Conservation (phyloP, 1,140 invertebrate species). For the Ostrea denselamellosa region DNA sequence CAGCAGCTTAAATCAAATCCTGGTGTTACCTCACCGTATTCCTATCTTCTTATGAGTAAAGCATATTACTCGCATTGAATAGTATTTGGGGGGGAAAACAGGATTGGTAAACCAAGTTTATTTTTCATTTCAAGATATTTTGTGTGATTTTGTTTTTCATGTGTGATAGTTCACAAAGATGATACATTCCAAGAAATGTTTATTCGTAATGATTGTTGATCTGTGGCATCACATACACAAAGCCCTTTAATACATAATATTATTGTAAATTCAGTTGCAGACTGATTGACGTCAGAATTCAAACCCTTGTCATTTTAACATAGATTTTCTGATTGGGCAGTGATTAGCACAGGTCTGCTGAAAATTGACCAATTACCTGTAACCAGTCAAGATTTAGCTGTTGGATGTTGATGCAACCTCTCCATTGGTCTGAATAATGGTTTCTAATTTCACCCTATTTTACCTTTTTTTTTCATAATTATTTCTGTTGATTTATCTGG, state of each 20-base stretch:
- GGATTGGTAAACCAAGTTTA: too few species aligned
- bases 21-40: too few species aligned
- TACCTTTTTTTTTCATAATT: background rate
- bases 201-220: background rate
- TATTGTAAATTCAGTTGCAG: background rate
- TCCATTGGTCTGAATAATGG: background rate
- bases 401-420: background rate
- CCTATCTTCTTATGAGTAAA: too few species aligned
- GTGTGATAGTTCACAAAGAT: background rate
- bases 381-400: background rate
- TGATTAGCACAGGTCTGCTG: slow-evolving; percentile 17
- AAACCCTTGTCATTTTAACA: background rate
- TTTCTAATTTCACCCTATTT: slow-evolving; percentile 15
- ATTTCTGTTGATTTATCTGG: background rate
- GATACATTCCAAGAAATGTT: background rate
- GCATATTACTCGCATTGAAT: too few species aligned
- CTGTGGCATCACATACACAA: background rate
- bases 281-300: background rate
- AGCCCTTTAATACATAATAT: background rate
- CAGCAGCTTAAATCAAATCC: too few species aligned
- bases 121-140: too few species aligned
- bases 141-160: too few species aligned
- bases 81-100: too few species aligned
- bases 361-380: slow-evolving; percentile 21
- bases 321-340: slow-evolving; percentile 21